Conservation (phyloP, 2,113 vertebrate genomes). For the human region GRCh38 chr3:181345001-181345500, state of each 20-base stretch:
- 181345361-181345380: background rate
- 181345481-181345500: no score
- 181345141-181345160: background rate
- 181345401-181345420: background rate
- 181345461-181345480: background rate
- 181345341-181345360: background rate
- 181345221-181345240: background rate
- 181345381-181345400: background rate
- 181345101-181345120: background rate
- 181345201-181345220: background rate
- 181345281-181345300: background rate
- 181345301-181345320: background rate
- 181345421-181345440: background rate
- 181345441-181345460: background rate
- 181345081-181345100: background rate
- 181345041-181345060: background rate
- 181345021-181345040: background rate
- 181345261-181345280: background rate
- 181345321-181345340: background rate
- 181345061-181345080: background rate
- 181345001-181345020: background rate
- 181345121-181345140: background rate
- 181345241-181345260: background rate
- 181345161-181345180: background rate
- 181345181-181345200: background rate